Evolutionary conservation across 2,888 invertebrate genomes (phyloP).

Genomic region (Caenorhabditis sinica): DNA sequence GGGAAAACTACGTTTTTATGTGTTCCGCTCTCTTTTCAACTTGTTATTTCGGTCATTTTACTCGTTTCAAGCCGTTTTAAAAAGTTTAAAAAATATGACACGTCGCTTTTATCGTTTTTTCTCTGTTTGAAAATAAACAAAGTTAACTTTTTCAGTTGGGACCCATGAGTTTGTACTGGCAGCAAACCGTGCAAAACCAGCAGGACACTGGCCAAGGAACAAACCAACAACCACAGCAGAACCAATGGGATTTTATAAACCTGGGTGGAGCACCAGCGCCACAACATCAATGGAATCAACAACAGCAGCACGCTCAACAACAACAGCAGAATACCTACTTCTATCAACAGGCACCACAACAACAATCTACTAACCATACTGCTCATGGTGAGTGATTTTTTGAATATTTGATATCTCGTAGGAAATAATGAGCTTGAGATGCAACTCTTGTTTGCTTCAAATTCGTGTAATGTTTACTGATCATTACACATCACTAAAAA

Average conservation of each 20-base stretch:
- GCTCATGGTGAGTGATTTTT: conserved; percentile 43
- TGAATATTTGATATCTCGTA: too few relatives aligned
- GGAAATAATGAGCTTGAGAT: too few relatives aligned
- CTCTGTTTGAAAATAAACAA: background rate
- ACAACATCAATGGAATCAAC: conserved; percentile 64
- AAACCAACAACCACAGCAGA: conserved; percentile 52
- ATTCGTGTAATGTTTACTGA: too few relatives aligned
- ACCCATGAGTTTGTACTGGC: conserved; percentile 67
- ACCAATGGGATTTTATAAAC: conserved; percentile 72
- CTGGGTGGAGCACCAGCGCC: conserved; percentile 65
- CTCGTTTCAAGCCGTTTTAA: background rate
- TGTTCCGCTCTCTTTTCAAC: too few relatives aligned
- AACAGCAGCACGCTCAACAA: conserved; percentile 39
- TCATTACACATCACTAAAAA: background rate
- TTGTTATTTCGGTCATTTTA: background rate
- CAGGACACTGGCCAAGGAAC: conserved; percentile 51
- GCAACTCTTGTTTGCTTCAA: too few relatives aligned
- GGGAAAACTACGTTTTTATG: too few relatives aligned
- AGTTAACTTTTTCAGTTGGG: conserved; percentile 16
- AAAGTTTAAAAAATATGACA: background rate
- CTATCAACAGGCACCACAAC: conserved; percentile 32
- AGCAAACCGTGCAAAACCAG: conserved; percentile 56
- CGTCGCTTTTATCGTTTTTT: background rate
- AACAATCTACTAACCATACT: conserved; percentile 33
- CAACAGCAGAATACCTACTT: conserved; percentile 24